Base-by-base conservation (phyloP, 2,888 invertebrate genomes). In the Agapostemon virescens region DNA sequence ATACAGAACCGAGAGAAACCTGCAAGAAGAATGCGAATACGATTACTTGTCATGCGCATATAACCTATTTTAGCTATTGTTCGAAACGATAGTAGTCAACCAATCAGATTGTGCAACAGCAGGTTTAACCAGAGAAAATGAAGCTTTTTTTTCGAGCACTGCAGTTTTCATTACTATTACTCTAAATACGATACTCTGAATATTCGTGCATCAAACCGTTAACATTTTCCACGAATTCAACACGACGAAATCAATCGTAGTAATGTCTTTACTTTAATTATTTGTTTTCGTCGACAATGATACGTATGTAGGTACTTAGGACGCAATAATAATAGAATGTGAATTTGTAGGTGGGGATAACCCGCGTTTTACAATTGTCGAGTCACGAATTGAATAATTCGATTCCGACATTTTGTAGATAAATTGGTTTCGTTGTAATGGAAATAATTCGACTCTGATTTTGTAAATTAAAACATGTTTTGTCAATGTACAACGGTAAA, bases 381-480 rank as follows among this genome's bases (percentile, higher is more conserved):
- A 49, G n/a, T n/a, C 49, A 49, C 17, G 23, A 63, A 52, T 75
- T 69, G 11, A 63, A 49, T 42, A 13, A 49, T 45, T 49, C 2
- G 5, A 23, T 71, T 40, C 38, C n/a, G 1, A 13, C 1, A 67
- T 26, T 2, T 49, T 38, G 36, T n/a, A 26, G 26, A 38, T 30
- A 23, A 30, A 33, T 30, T 58, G 6, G 2, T 58, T 58, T 30
- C 17, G 7, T 17, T 0, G 17, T 9, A 17, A 20, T 17, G 30
- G 9, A 36, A 63, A 63, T 33, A 36, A 36, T 45, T 0, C 13
- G 26, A 68, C 33, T 23, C 6, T 17, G 7, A 42, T 36, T 63
- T 42, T 68, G 61, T n/a, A n/a, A 58, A 58, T 23, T 40, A 15
- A 40, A 26, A 63, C 26, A 23, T 81, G 77, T 74, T 72, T 77